Evolutionary conservation across 37 sponge, comb jelly and placozoan species (phyloP), one percentile per base, ranked within the genome.

Genomic region (Crambe crambe): DNA sequence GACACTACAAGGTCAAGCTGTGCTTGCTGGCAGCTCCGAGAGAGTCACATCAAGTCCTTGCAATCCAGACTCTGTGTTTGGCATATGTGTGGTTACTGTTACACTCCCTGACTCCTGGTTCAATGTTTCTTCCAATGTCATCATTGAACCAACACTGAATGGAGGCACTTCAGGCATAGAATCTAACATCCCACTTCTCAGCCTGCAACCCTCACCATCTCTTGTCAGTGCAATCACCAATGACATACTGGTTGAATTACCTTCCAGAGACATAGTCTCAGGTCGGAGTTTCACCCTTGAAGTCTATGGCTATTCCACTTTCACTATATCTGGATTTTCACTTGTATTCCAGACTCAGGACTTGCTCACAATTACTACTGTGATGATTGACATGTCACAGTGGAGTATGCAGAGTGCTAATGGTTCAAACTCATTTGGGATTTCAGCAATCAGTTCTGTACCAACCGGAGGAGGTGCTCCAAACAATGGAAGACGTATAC

Each of bases 51-150:
- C 37, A 9, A 25, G 47, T 37, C 32, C 58, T 41, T 89, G 90
- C 54, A 63, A 75, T 15, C 63, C 85, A 21, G 54, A 83, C 40
- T n/a, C n/a, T n/a, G 30, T 23, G 31, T 30, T 35, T 41, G 90
- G 90, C 2, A 9, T 84, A 36, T 91, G 92, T 69, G 54, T 71
- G 0, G 65, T 40, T 9, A 58, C 27, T 2, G 18, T 87, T 10
- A 67, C 85, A n/a, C 17, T 91, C 21, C 92, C 92, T 20, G 2
- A 27, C 12, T 42, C 27, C 54, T 84, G 85, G 88, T 91, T 87
- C 56, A 2, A 42, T 21, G 3, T 39, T 23, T 21, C 63, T 58
- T 6, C 21, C 29, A 54, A 23, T 2, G 44, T 65, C 21, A 30
- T 42, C 15, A 29, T 87, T 5, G 43, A 21, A 2, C 62, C 82